Evolutionary conservation across 1,140 invertebrate species (phyloP).

Genomic region (Bombus sylvicola): DNA sequence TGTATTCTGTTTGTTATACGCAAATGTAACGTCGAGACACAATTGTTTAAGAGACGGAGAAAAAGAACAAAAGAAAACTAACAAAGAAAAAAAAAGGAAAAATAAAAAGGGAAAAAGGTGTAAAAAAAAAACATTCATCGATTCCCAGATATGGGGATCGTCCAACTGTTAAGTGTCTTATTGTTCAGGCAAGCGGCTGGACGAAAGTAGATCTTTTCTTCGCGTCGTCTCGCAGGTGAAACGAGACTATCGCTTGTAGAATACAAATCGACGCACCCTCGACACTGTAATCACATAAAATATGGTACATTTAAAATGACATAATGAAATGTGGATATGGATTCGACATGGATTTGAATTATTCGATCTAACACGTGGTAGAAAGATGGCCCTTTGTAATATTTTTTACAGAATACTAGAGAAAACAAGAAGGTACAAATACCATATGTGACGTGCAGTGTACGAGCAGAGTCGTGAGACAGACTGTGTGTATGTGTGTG

Average conservation of each 20-base stretch:
- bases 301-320: too few species aligned
- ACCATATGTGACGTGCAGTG: background rate
- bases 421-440: slow-evolving; percentile 5
- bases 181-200: slow-evolving; percentile 79
- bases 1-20: slow-evolving; percentile 65
- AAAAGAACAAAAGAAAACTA: background rate
- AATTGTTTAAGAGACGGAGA: background rate
- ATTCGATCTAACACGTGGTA: background rate
- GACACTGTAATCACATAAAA: background rate
- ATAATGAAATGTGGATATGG: too few species aligned
- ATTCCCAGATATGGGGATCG: slow-evolving; percentile 63
- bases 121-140: slow-evolving; percentile 42
- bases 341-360: too few species aligned
- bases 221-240: background rate
- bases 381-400: slow-evolving; percentile 30
- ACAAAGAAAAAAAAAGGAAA: slow-evolving; percentile 12
- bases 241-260: background rate
- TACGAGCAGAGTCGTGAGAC: background rate
- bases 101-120: slow-evolving; percentile 8
- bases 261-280: background rate
- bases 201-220: slow-evolving; percentile 69
- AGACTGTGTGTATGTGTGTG: background rate
- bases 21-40: background rate
- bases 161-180: slow-evolving; percentile 82
- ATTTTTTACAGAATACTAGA: slow-evolving; percentile 45